These are phyloP conservation scores for Lathamus discolor DNA, from an alignment of 2,113 vertebrate genomes.

Conservation along the genomic window DNA sequence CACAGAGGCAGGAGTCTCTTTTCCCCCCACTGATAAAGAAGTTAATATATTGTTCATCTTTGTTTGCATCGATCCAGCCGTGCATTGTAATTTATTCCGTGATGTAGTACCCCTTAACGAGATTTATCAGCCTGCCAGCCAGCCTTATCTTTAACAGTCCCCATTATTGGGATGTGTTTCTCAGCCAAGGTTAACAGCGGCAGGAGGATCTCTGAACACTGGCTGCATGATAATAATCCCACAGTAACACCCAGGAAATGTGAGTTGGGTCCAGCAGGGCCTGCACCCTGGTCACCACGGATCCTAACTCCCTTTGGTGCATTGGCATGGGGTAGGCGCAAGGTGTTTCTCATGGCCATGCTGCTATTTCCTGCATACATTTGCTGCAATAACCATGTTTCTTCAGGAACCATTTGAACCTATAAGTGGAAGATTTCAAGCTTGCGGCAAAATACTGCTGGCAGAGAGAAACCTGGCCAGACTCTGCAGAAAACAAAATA, in stretches of 20 bases:
- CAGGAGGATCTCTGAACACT: neutral
- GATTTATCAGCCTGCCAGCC: slow-evolving; percentile 50
- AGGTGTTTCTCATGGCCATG: accelerated
- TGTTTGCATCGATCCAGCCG: neutral
- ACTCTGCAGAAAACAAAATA: neutral
- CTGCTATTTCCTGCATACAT: accelerated
- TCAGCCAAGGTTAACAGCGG: slow-evolving; percentile 47
- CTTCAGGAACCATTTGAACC: neutral
- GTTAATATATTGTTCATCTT: slow-evolving; percentile 19
- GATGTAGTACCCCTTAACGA: neutral
- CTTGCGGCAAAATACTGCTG: neutral
- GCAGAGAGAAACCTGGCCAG: neutral
- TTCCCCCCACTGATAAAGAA: neutral
- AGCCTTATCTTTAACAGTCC: slow-evolving; percentile 39
- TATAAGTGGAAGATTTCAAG: accelerated
- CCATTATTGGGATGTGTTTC: slow-evolving; percentile 41
- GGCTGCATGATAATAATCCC: neutral
- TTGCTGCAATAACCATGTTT: neutral
- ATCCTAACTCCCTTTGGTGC: neutral
- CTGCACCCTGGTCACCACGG: accelerated
- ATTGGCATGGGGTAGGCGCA: too few relatives aligned
- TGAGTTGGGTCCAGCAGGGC: neutral
- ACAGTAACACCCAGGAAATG: neutral
- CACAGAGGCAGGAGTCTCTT: neutral
- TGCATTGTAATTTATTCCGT: slow-evolving; percentile 11